Base-by-base conservation (phyloP, 2,888 invertebrate species). In the Drosophila pullipes region DNA sequence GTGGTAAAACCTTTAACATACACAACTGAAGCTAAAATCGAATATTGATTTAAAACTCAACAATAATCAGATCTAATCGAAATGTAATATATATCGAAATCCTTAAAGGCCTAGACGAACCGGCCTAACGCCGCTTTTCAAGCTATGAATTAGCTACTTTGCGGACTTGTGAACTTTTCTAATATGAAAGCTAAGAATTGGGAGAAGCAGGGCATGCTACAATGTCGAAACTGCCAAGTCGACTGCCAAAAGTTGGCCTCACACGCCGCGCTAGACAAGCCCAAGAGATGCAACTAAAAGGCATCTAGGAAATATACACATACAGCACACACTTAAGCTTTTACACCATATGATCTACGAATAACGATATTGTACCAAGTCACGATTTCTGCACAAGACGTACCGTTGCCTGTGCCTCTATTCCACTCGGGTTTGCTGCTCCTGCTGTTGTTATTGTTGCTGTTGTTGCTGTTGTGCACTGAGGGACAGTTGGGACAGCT, bases 281-380 rank as follows among this genome's bases (percentile, higher is more conserved):
- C 85, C 77, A 81, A 87, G 73, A 64, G 63, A 74, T 60, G 54
- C 72, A 64, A 60, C 87, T 58, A 47, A 74, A 53, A 81, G 72
- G 83, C 75, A 89, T 74, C 85, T 84, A 84, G 89, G 76, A 82
- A 85, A 77, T 77, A 77, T 69, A 57, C 60, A 74, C 53, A 35
- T 7, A 66, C 28, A 65, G 49, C 79, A 81, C 83, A 83, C 73
- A 73, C 81, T 78, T 81, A 70, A 70, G 79, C 82, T 74, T 88
- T 88, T 90, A 90, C 86, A 90, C 89, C 91, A 91, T 91, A 89
- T 90, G 90, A 92, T 87, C 91, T 86, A 91, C 83, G 84, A 82
- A 83, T 91, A 89, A 92, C 93, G 91, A 92, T 92, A 92, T 92
- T 91, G 92, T 91, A 89, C 83, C 85, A 68, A 92, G 92, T 92